Percentiles rank a stretch among this genome's conserved stretches.
These are phyloP conservation scores for Hyaena hyaena DNA, from an alignment of 2,113 vertebrate genomes.

Conservation along the genomic window DNA sequence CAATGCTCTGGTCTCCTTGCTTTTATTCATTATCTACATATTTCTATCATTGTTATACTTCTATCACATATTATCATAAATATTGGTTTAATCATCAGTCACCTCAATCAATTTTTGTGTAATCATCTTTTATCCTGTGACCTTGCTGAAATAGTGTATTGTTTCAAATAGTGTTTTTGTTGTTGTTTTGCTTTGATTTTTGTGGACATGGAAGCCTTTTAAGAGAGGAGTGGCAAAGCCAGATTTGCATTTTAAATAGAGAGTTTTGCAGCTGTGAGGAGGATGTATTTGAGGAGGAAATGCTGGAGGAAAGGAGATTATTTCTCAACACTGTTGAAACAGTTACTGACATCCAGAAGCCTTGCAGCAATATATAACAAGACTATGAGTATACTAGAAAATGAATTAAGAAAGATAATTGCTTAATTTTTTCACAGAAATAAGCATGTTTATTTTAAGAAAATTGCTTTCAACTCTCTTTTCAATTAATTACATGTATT, in stretches of 20 bases:
- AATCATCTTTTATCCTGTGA: not conserved
- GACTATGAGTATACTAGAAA: not conserved
- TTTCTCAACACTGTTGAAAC: not conserved
- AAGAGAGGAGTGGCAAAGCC: not conserved
- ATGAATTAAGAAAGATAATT: constrained; percentile 45
- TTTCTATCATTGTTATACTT: not conserved
- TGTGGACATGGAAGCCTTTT: constrained; percentile 21
- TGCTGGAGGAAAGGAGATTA: not conserved
- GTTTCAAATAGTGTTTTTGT: not conserved
- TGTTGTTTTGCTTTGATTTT: not conserved
- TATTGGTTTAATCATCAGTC: not conserved
- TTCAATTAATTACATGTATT: constrained; percentile 52
- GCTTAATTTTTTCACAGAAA: not conserved
- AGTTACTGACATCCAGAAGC: constrained; percentile 25
- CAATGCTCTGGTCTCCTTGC: not conserved
- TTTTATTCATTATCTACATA: not conserved
- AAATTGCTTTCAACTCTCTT: not conserved
- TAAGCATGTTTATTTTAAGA: not conserved
- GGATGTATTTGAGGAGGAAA: not conserved
- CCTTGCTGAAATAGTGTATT: constrained; percentile 19
- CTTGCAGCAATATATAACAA: not conserved
- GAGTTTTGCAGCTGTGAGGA: constrained; percentile 36
- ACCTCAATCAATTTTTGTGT: not conserved
- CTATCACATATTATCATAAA: not conserved
- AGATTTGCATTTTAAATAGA: constrained; percentile 44